Evolutionary conservation across 2,888 invertebrate species (phyloP), one percentile per base, ranked within the genome.

Genomic region (Eledona agricola): DNA sequence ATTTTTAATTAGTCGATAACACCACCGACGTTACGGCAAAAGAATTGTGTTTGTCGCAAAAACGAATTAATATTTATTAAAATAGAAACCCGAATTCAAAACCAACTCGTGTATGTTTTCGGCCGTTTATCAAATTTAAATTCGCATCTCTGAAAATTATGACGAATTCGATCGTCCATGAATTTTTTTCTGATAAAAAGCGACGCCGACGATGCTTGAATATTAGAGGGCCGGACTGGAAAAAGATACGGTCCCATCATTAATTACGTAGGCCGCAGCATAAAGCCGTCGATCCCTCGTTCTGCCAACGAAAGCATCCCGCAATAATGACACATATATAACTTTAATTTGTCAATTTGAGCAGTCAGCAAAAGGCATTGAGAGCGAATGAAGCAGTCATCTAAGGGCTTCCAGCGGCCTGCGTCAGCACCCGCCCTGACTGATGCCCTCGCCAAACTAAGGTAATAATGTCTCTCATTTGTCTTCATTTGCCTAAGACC

Each of bases 401-500:
- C 65, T 62, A 62, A 62, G 60, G 59, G 60, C 58, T 20, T 35
- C 57, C 55, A 51, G 49, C 45, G 37, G 59, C 57, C 64, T 58
- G 52, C 61, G 67, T 69, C 67, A 64, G 67, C 69, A 63, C 60
- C 62, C 63, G 59, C 62, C 51, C 53, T 65, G 66, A 64, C 66
- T 70, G 73, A 71, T 72, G 70, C 67, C 66, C 64, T 59, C 58
- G 64, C 67, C 71, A 69, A 71, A 72, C 73, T 70, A 71, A 74
- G 73, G 75, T 74, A 75, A 74, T 75, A 74, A 75, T 69, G 72
- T 67, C 68, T 64, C 69, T 71, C 73, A 72, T 75, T 73, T 72
- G 72, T 75, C 75, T 75, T 75, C 72, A 75, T 75, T 74, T 75
- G 72, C 74, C 69, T 72, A 71, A 71, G 67, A 72, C 69, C 63